Conservation (phyloP, 2,797 vertebrate genomes). For the Myripristis jacobus region DNA sequence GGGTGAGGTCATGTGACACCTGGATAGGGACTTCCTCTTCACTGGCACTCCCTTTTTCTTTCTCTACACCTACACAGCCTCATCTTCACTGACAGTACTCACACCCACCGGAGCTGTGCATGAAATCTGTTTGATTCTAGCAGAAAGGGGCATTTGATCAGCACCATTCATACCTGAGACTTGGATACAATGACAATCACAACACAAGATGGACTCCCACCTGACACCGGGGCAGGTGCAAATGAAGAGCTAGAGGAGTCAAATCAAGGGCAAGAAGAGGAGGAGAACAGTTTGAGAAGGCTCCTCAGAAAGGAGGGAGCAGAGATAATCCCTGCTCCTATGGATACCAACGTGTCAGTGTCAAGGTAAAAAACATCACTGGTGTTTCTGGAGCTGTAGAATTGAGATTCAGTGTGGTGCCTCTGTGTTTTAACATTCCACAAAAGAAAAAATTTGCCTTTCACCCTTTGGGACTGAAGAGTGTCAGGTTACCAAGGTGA, state of each 20-base stretch:
- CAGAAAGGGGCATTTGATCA: neutral
- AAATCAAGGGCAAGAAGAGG: neutral
- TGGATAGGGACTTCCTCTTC: too few relatives aligned
- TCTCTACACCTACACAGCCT: conserved; percentile 27
- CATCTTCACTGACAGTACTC: neutral
- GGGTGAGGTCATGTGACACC: too few relatives aligned
- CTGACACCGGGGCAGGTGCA: neutral
- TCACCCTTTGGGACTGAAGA: neutral
- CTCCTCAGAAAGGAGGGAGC: conserved; percentile 28
- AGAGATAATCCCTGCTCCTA: conserved; percentile 24
- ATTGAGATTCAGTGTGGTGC: neutral
- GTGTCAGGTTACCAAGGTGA: neutral
- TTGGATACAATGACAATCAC: neutral
- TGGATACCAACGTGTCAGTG: conserved; percentile 53
- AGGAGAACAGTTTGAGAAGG: conserved; percentile 32
- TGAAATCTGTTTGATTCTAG: neutral
- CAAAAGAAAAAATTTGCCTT: neutral
- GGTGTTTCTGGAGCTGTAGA: neutral
- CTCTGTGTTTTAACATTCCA: neutral
- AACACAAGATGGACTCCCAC: conserved; percentile 1
- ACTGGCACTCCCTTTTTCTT: neutral
- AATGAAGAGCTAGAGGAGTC: neutral
- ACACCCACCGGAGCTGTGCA: neutral
- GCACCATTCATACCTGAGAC: neutral
- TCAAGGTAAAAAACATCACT: conserved; percentile 47